phyloP scores from a whole-genome alignment of 2,888 invertebrate species.

The Congeria kusceri region DNA sequence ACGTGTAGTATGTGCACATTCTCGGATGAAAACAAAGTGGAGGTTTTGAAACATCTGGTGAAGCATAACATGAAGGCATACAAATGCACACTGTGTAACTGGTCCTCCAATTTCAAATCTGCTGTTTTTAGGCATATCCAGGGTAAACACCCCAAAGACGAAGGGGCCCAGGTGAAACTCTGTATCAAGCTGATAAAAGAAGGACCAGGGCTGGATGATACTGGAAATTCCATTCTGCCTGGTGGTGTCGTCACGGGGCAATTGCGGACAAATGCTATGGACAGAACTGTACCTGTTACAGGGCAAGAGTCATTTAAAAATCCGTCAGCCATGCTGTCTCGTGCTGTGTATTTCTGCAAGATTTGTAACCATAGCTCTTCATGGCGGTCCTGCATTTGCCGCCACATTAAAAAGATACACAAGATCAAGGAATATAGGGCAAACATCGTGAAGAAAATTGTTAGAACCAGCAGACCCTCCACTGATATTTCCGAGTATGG shows the following conservation, averaged over 20 bases:
- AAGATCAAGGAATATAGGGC: conserved; percentile 69
- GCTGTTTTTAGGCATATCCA: conserved; percentile 84
- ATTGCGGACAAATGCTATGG: not conserved
- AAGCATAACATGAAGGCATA: conserved; percentile 79
- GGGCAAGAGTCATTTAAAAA: conserved; percentile 31
- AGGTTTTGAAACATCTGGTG: conserved; percentile 79
- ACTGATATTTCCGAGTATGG: not conserved
- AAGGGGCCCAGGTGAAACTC: conserved; percentile 64
- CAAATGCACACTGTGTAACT: conserved; percentile 83
- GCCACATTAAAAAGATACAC: conserved; percentile 77
- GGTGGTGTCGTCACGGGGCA: conserved; percentile 13
- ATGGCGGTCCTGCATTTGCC: conserved; percentile 70
- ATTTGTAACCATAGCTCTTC: conserved; percentile 74
- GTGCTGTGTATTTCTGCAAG: conserved; percentile 71
- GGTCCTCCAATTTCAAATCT: conserved; percentile 84
- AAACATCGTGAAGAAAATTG: conserved; percentile 46
- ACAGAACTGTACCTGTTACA: conserved; percentile 9
- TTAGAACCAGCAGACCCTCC: conserved; percentile 22
- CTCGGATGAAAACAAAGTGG: conserved; percentile 76
- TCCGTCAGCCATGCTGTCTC: conserved; percentile 29
- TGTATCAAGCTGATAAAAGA: conserved; percentile 68
- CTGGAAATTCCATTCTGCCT: conserved; percentile 31
- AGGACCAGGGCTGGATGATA: conserved; percentile 48
- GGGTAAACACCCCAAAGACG: conserved; percentile 72
- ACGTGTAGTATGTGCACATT: conserved; percentile 96